Base-by-base conservation (phyloP, 1,140 invertebrate species). In the Drosophila lini region DNA sequence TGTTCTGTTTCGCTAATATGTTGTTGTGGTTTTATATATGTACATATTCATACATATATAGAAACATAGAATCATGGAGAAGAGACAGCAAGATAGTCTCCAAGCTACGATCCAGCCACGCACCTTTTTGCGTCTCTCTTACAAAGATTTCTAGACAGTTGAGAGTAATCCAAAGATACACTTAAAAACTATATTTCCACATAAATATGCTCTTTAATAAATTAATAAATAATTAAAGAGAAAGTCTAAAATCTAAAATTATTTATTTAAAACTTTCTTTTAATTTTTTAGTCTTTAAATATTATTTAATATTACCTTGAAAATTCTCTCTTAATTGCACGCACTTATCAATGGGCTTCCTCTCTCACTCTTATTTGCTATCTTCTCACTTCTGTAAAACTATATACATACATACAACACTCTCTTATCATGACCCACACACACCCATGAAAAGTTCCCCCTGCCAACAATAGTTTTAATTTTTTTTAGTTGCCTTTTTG, bases 391-490 rank as follows among this genome's bases (percentile, higher is more conserved):
- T 38, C 25, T 19, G 55, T 8, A 41, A 19, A 36, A 31, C 10
- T 15, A 57, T 25, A 22, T 22, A 19, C 19, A 19, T 19, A 19
- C 19, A 19, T 19, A 19, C 19, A 19, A 19, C 19, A 42, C 3
- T 5, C 55, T 44, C 48, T 62, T 78, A 82, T 82, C 80, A 47
- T 13, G 1, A 52, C 16, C 0, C 36, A 75, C 42, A 52, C 32
- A 53, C 11, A 61, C 40, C 56, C 31, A 36, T 40, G 15, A 42
- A 52, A 44, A 55, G 67, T 44, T 40, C 42, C 42, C 34, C 25
- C 10, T 48, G 32, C 22, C 32, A 47, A 58, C 67, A 55, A 53
- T 79, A 69, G 68, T 81, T 78, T 69, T 74, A 42, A 45, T 45
- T 45, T 74, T 78, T 31, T 41, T 38, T 16, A n/a, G 36, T 48